phyloP scores from a whole-genome alignment of 2,888 invertebrate species.

The Limenitis camilla region DNA sequence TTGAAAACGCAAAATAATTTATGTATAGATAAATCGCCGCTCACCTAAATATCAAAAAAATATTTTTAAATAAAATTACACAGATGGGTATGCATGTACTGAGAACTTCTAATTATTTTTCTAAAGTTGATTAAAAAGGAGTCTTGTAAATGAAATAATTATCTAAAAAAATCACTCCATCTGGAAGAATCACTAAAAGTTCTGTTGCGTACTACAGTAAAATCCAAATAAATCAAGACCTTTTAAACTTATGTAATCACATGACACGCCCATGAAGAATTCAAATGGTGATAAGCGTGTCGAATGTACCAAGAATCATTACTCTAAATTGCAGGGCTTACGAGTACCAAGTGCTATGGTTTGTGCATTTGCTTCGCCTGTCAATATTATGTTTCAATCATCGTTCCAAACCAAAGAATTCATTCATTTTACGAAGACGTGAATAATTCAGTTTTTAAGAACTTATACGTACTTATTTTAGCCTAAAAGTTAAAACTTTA shows the following conservation, averaged over 20 bases:
- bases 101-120: too few relatives aligned
- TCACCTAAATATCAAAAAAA: too few relatives aligned
- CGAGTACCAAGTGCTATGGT: conserved; percentile 10
- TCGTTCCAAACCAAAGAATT: conserved; percentile 9
- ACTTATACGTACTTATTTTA: neutral
- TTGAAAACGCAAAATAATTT: too few relatives aligned
- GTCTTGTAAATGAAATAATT: too few relatives aligned
- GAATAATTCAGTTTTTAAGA: conserved; percentile 1
- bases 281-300: conserved; percentile 10
- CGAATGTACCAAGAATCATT: conserved; percentile 14
- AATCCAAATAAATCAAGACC: neutral
- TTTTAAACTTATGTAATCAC: conserved; percentile 1
- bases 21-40: too few relatives aligned
- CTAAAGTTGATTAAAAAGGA: too few relatives aligned
- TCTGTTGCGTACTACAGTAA: too few relatives aligned
- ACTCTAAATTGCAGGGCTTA: conserved; percentile 20
- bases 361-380: conserved; percentile 20
- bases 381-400: conserved; percentile 22
- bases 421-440: conserved; percentile 5
- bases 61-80: too few relatives aligned
- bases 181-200: too few relatives aligned
- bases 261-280: neutral
- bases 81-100: too few relatives aligned
- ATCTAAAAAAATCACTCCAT: too few relatives aligned
- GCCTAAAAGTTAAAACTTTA: too few relatives aligned